Evolutionary conservation across 2,888 invertebrate genomes (phyloP).

Genomic region (Mystacides longicornis): DNA sequence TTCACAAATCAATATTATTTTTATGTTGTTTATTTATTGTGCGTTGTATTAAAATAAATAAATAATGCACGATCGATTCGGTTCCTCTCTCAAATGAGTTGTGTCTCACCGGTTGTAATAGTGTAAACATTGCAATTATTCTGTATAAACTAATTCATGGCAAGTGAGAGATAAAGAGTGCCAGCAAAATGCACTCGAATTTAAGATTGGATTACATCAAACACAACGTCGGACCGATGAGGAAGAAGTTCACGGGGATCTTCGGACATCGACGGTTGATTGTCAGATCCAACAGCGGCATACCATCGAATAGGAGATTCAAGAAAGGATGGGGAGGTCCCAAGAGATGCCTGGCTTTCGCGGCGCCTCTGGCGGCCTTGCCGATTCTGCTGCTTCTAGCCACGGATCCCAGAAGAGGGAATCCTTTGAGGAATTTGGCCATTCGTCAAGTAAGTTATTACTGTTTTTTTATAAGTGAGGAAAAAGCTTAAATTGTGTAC

Average conservation of each 20-base stretch:
- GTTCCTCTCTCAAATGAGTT: too few species aligned
- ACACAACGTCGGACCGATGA: conserved; percentile 11
- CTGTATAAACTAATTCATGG: not conserved
- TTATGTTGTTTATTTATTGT: too few species aligned
- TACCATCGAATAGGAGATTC: conserved; percentile 4
- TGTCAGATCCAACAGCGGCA: conserved; percentile 11
- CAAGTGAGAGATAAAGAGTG: not conserved
- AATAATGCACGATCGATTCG: too few species aligned
- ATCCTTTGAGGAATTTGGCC: conserved; percentile 19
- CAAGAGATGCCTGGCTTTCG: conserved; percentile 21
- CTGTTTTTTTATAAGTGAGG: not conserved
- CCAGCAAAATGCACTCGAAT: conserved; percentile 17
- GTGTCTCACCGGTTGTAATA: too few species aligned
- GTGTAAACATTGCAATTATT: not conserved
- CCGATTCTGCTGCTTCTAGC: conserved; percentile 23
- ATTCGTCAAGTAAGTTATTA: conserved; percentile 16
- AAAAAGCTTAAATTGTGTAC: too few species aligned
- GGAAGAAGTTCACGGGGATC: conserved; percentile 16
- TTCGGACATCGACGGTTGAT: conserved; percentile 18
- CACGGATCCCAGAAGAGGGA: conserved; percentile 23
- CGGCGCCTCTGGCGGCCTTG: conserved; percentile 22
- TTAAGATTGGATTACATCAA: conserved; percentile 14
- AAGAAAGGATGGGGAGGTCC: conserved; percentile 18
- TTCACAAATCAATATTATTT: too few species aligned
- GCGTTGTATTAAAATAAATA: too few species aligned